A percentile compares a stretch with the other conserved stretches of the same genome.
phyloP scores from a whole-genome alignment of 2,797 vertebrate species.

The Tauraco hartlaubi region DNA sequence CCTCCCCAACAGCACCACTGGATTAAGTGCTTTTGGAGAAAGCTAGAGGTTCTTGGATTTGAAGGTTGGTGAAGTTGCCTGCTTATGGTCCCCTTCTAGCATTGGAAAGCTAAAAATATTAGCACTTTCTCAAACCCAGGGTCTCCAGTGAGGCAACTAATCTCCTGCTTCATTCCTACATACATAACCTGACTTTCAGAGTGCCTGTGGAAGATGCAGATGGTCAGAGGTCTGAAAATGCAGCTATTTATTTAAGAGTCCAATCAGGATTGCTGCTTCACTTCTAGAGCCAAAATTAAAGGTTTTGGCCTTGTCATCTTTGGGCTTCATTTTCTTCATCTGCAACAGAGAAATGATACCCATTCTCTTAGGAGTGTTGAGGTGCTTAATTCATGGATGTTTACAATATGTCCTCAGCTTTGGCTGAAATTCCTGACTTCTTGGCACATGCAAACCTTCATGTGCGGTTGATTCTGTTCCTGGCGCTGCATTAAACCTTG shows the following conservation, averaged over 20 bases:
- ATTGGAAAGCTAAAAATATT: background rate
- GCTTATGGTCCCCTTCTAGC: background rate
- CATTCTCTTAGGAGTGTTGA: background rate
- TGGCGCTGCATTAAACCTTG: background rate
- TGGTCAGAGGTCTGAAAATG: background rate
- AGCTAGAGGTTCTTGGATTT: background rate
- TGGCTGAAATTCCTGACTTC: slow-evolving; percentile 38
- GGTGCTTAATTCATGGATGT: slow-evolving; percentile 16
- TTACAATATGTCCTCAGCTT: slow-evolving; percentile 6
- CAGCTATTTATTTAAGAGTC: background rate
- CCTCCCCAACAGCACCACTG: background rate
- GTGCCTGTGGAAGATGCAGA: background rate
- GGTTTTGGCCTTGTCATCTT: background rate
- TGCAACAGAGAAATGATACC: background rate
- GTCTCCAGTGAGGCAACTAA: background rate
- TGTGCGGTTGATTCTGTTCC: background rate
- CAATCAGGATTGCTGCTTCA: background rate
- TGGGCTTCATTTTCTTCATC: background rate
- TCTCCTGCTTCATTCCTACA: background rate
- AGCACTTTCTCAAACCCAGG: background rate
- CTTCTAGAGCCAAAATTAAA: background rate
- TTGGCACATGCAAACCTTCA: background rate
- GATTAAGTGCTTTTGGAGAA: background rate
- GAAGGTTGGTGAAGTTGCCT: background rate
- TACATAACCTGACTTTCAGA: background rate